Base-by-base conservation (phyloP, 2,888 invertebrate species). In the Tillus elongatus region DNA sequence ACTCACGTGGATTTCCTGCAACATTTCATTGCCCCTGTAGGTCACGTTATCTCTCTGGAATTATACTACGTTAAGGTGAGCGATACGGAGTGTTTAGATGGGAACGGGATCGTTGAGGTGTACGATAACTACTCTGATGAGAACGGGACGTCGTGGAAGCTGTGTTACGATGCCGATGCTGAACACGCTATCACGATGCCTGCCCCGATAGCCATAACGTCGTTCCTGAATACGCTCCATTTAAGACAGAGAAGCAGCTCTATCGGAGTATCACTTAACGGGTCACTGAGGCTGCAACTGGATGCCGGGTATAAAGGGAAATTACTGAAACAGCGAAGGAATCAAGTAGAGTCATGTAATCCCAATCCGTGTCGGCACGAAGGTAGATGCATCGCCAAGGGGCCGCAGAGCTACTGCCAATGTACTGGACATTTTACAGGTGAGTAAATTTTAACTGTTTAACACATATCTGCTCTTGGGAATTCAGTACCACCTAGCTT, bases 361-460 rank as follows among this genome's bases (percentile, higher is more conserved):
- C 83, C 83, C 0, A 81, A 82, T 63, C 83, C 83, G 0, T 87
- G 86, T 52, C 65, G 74, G 42, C 75, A 82, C 56, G 75, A 72
- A 8, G 85, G 84, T 1, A 74, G 73, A 51, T 86, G 85, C 57
- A 64, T 76, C 4, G 60, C 68, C 2, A 75, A 73, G 31, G 74
- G 74, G 13, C 61, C 64, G 3, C 74, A 64, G 43, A 75, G 71
- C 48, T 72, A 72, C 40, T 86, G 86, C 54, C 77, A 79, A 45
- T 85, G 85, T 56, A 63, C 66, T 15, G 79, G 80, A 42, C 79
- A 81, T 60, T 84, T 75, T 51, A 82, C 82, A 46, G 85, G 84
- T 78, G 67, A 65, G 54, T 56, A 49, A 47, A 43, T 12, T 19
- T 34, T n/a, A 10, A n/a, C n/a, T n/a, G n/a, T n/a, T n/a, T n/a